Percentiles rank a stretch among this genome's conserved stretches.
Conservation (phyloP, 2,888 invertebrate species). For the Brenthis hecate region DNA sequence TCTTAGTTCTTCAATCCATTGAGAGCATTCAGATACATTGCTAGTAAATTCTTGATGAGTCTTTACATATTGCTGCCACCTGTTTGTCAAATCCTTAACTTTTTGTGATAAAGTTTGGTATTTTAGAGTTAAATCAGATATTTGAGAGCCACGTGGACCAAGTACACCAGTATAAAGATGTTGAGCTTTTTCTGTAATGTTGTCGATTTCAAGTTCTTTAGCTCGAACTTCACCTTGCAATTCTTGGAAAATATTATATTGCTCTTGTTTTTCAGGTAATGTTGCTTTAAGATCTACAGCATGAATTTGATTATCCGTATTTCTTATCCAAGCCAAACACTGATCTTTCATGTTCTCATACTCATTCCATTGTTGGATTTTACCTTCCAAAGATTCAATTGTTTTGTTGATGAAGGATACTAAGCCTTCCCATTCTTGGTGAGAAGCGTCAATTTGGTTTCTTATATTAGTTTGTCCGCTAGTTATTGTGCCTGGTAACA, state of each 20-base stretch:
- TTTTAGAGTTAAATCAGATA: conserved; percentile 94
- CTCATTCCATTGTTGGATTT: conserved; percentile 95
- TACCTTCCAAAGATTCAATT: conserved; percentile 90
- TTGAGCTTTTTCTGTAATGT: conserved; percentile 95
- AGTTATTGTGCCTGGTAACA: conserved; percentile 92
- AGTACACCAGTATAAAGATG: conserved; percentile 88
- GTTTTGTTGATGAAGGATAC: conserved; percentile 89
- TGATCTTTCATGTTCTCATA: conserved; percentile 94
- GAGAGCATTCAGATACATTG: conserved; percentile 88
- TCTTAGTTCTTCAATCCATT: conserved; percentile 92
- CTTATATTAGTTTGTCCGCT: conserved; percentile 92
- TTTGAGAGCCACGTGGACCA: conserved; percentile 89
- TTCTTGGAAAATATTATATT: conserved; percentile 89
- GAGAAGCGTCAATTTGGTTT: conserved; percentile 92
- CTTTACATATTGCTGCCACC: conserved; percentile 96
- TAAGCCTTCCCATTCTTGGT: conserved; percentile 94
- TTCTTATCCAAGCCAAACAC: conserved; percentile 93
- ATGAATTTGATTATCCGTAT: conserved; percentile 93
- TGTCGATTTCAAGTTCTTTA: conserved; percentile 95
- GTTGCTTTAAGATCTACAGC: conserved; percentile 93
- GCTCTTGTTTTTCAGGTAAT: conserved; percentile 91
- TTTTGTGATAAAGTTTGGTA: conserved; percentile 95
- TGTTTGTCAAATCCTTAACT: conserved; percentile 93
- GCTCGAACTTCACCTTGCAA: conserved; percentile 94
- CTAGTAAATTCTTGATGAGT: conserved; percentile 94